phyloP scores from a whole-genome alignment of 2,797 vertebrate genomes.

The Pseudochirops corinnae region DNA sequence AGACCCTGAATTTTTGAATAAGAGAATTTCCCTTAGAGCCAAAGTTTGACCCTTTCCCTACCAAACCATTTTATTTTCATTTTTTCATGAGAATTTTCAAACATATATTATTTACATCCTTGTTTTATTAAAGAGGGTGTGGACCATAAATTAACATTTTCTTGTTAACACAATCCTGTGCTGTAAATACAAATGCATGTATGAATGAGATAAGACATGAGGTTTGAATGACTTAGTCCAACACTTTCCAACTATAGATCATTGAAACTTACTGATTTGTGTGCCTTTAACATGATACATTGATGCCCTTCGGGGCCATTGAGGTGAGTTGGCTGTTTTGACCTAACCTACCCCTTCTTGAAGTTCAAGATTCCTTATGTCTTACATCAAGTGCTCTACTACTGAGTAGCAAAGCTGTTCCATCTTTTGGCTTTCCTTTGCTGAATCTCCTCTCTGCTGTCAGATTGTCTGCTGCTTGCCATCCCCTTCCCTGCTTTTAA shows the following conservation, averaged over 20 bases:
- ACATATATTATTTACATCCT: background rate
- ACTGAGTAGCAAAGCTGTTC: background rate
- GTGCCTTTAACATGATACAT: background rate
- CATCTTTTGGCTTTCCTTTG: background rate
- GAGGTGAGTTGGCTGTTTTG: background rate
- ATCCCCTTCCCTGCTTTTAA: background rate
- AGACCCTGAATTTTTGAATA: background rate
- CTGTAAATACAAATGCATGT: background rate
- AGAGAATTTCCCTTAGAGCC: background rate
- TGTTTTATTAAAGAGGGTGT: background rate
- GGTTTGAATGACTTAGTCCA: background rate
- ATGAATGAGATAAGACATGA: background rate
- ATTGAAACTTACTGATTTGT: background rate
- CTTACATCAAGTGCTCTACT: background rate
- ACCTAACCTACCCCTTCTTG: background rate
- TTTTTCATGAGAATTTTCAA: background rate
- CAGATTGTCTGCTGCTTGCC: background rate
- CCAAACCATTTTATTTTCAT: background rate
- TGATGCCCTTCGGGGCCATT: background rate
- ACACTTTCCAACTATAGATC: constrained; percentile 17
- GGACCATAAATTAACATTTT: background rate
- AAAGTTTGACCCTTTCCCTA: background rate
- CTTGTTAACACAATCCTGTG: background rate
- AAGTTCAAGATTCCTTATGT: background rate
- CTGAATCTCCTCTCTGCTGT: background rate